phyloP scores from a whole-genome alignment of 1,140 invertebrate species.

The Asobara japonica region DNA sequence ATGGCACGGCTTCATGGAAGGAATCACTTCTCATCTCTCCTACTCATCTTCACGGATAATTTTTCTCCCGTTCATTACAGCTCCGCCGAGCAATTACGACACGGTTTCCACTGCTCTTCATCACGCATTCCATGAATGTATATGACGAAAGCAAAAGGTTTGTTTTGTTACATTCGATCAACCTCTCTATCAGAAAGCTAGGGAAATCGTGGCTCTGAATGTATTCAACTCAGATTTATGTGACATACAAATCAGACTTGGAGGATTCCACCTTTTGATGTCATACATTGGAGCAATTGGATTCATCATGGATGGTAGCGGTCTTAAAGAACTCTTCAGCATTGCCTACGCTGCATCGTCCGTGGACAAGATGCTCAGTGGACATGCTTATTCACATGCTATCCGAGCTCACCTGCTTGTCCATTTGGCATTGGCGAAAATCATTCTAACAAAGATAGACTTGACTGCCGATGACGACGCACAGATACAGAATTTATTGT shows the following conservation, averaged over 20 bases:
- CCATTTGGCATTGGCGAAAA: constrained; percentile 1
- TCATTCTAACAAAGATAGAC: neutral
- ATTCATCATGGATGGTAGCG: constrained; percentile 43
- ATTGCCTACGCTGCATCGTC: constrained; percentile 35
- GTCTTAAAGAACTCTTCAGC: constrained; percentile 40
- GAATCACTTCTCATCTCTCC: constrained; percentile 32
- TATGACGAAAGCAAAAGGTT: constrained; percentile 37
- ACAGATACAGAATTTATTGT: neutral
- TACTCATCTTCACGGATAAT: constrained; percentile 32
- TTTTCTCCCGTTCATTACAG: constrained; percentile 38
- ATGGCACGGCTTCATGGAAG: constrained; percentile 49
- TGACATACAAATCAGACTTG: constrained; percentile 26
- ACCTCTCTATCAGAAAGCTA: constrained; percentile 39
- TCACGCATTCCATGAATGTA: constrained; percentile 21
- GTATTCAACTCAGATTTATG: neutral
- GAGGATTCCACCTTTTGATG: constrained; percentile 39
- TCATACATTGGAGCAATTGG: constrained; percentile 43
- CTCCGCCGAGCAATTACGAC: constrained; percentile 30
- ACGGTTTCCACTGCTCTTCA: constrained; percentile 36
- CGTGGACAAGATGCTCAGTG: constrained; percentile 47
- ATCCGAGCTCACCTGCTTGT: constrained; percentile 45
- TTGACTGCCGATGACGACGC: neutral
- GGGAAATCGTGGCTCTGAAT: constrained; percentile 36
- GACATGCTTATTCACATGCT: constrained; percentile 48
- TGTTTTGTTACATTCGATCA: constrained; percentile 52